Evolutionary conservation across 1,140 invertebrate species (phyloP).

Genomic region (Drosophila teissieri): DNA sequence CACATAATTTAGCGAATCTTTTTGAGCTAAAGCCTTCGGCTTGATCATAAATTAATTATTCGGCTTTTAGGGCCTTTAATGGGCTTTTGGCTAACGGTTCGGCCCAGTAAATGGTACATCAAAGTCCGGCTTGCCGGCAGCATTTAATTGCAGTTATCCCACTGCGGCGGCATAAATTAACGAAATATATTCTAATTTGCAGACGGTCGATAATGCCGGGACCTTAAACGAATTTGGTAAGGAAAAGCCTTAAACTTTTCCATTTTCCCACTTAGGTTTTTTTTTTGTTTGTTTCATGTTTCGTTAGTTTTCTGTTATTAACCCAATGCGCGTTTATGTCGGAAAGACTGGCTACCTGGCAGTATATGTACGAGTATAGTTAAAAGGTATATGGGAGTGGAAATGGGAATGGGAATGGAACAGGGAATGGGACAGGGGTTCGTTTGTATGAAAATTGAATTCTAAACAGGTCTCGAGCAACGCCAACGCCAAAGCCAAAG

Average conservation of each 20-base stretch:
- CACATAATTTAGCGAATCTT: slow-evolving; percentile 70
- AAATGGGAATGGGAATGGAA: slow-evolving; percentile 15
- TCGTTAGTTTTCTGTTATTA: slow-evolving; percentile 42
- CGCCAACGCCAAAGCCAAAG: slow-evolving; percentile 13
- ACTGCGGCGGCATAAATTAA: slow-evolving; percentile 57
- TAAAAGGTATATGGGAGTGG: slow-evolving; percentile 18
- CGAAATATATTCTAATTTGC: slow-evolving; percentile 73
- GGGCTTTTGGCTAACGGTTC: slow-evolving; percentile 15
- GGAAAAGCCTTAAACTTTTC: slow-evolving; percentile 16
- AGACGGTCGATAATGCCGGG: slow-evolving; percentile 27
- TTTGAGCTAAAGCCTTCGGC: neutral
- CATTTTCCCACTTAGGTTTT: slow-evolving; percentile 24
- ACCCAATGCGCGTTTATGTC: slow-evolving; percentile 66
- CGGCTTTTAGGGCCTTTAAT: slow-evolving; percentile 23
- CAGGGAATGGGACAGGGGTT: slow-evolving; percentile 46
- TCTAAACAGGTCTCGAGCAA: slow-evolving; percentile 78
- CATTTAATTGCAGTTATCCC: slow-evolving; percentile 37
- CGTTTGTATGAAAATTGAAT: slow-evolving; percentile 82
- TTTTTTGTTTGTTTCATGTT: too few species aligned
- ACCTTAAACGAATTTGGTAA: slow-evolving; percentile 28
- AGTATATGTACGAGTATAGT: slow-evolving; percentile 31
- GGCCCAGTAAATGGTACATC: slow-evolving; percentile 23
- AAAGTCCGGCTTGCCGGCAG: slow-evolving; percentile 38
- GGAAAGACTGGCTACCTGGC: slow-evolving; percentile 65
- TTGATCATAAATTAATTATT: slow-evolving; percentile 43